phyloP scores from a whole-genome alignment of 2,888 invertebrate genomes.

The Physocephala rufipes region DNA sequence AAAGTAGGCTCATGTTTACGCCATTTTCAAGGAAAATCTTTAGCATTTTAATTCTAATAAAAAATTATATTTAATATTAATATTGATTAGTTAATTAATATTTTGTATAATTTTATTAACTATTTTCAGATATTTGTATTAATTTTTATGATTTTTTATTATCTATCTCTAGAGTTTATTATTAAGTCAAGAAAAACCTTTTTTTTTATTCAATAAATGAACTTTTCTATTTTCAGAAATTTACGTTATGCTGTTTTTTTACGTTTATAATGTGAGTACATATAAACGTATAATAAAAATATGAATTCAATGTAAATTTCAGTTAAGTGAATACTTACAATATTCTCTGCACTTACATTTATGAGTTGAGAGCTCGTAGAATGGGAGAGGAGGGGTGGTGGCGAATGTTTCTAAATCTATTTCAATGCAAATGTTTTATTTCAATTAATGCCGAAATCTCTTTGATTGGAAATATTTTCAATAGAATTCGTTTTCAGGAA shows the following conservation, averaged over 20 bases:
- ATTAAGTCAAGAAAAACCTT: neutral
- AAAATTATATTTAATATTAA: too few species aligned
- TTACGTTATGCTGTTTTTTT: conserved; percentile 28
- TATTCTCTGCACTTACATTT: neutral
- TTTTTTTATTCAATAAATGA: neutral
- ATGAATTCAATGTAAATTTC: neutral
- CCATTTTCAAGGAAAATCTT: too few species aligned
- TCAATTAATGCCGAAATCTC: neutral
- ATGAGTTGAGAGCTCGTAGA: neutral
- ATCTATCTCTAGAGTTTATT: neutral
- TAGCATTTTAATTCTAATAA: too few species aligned
- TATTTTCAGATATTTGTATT: neutral
- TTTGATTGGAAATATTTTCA: too few species aligned
- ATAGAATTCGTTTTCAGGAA: too few species aligned
- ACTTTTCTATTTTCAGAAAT: conserved; percentile 17
- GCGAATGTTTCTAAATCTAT: too few species aligned
- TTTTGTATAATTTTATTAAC: too few species aligned
- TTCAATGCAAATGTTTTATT: neutral
- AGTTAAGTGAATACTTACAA: neutral
- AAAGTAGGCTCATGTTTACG: too few species aligned
- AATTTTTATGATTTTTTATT: neutral
- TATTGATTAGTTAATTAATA: too few species aligned
- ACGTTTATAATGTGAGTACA: conserved; percentile 26
- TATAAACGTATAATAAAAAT: too few species aligned
- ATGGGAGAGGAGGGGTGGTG: too few species aligned